Conservation (phyloP, 2,113 vertebrate genomes). For the Chloebia gouldiae region DNA sequence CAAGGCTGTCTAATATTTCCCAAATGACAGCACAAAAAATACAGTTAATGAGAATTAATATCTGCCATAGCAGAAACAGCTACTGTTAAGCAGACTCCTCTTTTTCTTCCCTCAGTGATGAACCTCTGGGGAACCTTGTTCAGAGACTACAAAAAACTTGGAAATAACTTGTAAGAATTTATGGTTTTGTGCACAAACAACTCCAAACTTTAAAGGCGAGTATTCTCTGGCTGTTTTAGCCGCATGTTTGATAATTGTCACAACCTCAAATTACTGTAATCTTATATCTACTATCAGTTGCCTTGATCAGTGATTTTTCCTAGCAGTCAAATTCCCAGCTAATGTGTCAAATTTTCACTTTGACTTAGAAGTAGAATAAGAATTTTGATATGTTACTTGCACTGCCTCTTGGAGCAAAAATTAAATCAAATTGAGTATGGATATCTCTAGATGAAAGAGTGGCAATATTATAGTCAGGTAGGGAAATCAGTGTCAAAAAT, state of each 20-base stretch:
- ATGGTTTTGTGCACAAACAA: not conserved
- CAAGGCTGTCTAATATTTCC: not conserved
- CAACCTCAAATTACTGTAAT: not conserved
- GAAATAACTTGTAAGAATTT: not conserved
- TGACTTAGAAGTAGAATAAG: not conserved
- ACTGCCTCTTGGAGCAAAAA: not conserved
- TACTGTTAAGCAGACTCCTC: not conserved
- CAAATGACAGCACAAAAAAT: not conserved
- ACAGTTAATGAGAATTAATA: not conserved
- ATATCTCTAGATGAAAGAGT: not conserved
- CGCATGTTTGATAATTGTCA: not conserved
- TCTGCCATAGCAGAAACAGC: not conserved
- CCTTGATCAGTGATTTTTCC: not conserved
- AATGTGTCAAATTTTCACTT: not conserved
- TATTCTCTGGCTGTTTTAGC: not conserved
- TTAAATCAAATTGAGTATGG: not conserved
- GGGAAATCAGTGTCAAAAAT: not conserved
- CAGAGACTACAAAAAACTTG: not conserved
- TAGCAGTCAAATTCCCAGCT: not conserved
- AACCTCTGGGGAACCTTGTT: not conserved
- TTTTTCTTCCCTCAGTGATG: not conserved
- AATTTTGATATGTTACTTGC: not conserved
- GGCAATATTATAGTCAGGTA: not conserved
- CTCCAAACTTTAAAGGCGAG: not conserved
- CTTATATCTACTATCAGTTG: not conserved